A percentile compares a stretch with the other conserved stretches of the same genome.
Conservation (phyloP, 2,888 invertebrate species). For the Tinea pellionella region DNA sequence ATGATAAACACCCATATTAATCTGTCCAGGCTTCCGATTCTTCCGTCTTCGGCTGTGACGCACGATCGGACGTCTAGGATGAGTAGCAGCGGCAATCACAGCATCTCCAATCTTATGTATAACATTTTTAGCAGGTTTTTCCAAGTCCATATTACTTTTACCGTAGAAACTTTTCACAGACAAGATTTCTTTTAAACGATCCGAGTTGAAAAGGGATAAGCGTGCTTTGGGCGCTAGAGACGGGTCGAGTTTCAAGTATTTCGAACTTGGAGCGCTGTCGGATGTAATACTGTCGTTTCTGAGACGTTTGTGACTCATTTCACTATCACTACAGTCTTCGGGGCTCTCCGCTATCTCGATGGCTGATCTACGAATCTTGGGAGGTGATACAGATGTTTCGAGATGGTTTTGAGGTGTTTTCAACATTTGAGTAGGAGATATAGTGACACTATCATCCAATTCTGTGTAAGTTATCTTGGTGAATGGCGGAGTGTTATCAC, state of each 20-base stretch:
- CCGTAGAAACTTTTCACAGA: slow-evolving; percentile 69
- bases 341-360: slow-evolving; percentile 54
- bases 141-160: slow-evolving; percentile 52
- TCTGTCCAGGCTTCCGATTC: slow-evolving; percentile 62
- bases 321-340: slow-evolving; percentile 44
- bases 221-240: slow-evolving; percentile 50
- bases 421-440: slow-evolving; percentile 49
- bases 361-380: slow-evolving; percentile 42
- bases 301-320: slow-evolving; percentile 48
- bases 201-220: slow-evolving; percentile 52
- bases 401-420: slow-evolving; percentile 55
- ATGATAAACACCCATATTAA: slow-evolving; percentile 76
- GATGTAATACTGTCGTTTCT: slow-evolving; percentile 39
- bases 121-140: slow-evolving; percentile 26
- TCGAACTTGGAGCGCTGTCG: slow-evolving; percentile 40
- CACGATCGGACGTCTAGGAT: slow-evolving; percentile 32
- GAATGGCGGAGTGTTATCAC: slow-evolving; percentile 27
- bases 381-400: slow-evolving; percentile 28
- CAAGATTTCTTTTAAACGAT: slow-evolving; percentile 56
- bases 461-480: not conserved
- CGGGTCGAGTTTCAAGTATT: slow-evolving; percentile 44
- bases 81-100: slow-evolving; percentile 33
- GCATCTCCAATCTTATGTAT: slow-evolving; percentile 41
- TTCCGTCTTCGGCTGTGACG: slow-evolving; percentile 36
- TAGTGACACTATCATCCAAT: not conserved